These are phyloP conservation scores for Perizoma affinitatum DNA, from an alignment of 2,888 invertebrate species.

Conservation along the genomic window DNA sequence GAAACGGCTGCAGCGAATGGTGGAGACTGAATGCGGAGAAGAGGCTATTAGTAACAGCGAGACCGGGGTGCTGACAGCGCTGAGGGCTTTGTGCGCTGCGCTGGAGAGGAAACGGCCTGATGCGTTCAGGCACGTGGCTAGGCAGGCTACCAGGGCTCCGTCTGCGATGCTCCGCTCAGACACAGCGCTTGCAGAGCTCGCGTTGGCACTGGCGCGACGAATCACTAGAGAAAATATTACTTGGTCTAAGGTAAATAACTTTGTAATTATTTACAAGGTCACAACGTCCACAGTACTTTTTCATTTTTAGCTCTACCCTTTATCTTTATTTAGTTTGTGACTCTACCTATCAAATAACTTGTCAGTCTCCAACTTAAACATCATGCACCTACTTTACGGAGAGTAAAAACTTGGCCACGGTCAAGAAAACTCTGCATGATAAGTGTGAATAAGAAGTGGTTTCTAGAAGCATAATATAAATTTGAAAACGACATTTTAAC, in stretches of 20 bases:
- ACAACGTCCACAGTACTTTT: no score
- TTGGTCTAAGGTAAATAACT: constrained; percentile 88
- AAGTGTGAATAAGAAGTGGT: no score
- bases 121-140: constrained; percentile 87
- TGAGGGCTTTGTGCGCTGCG: constrained; percentile 85
- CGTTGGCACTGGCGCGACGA: constrained; percentile 88
- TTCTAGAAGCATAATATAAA: no score
- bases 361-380: no score
- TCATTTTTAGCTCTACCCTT: no score
- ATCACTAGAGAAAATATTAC: constrained; percentile 89
- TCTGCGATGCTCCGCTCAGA: constrained; percentile 84
- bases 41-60: constrained; percentile 78
- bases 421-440: no score
- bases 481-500: no score
- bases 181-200: constrained; percentile 84
- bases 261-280: no score
- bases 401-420: no score
- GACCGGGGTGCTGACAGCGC: constrained; percentile 71
- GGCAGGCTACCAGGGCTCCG: constrained; percentile 87
- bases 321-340: no score
- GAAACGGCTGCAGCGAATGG: constrained; percentile 74
- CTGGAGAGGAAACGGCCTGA: constrained; percentile 92
- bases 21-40: constrained; percentile 82
- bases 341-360: no score
- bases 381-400: no score